These are phyloP conservation scores for Blomia tropicalis DNA, from an alignment of 2,888 invertebrate genomes.

Conservation along the genomic window DNA sequence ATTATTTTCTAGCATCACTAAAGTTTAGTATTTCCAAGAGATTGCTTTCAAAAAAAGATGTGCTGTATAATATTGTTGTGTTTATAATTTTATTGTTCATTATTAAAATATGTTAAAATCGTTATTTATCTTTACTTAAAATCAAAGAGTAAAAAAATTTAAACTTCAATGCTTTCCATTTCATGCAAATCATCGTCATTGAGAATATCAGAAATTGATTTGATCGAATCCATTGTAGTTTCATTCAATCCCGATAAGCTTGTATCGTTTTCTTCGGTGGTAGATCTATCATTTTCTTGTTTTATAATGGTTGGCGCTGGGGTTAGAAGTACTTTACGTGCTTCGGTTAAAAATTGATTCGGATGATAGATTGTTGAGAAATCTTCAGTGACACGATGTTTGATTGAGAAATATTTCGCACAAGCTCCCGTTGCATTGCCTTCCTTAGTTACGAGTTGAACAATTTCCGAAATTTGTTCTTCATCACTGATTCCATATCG, in stretches of 20 bases:
- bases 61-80: not conserved
- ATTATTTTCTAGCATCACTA: too few species aligned
- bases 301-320: too few species aligned
- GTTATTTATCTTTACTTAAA: not conserved
- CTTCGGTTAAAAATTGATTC: conserved; percentile 45
- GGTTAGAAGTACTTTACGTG: too few species aligned
- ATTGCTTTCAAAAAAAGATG: too few species aligned
- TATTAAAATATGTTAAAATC: not conserved
- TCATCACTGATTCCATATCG: conserved; percentile 35
- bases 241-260: not conserved
- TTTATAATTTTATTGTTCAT: too few species aligned
- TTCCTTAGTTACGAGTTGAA: conserved; percentile 3
- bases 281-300: too few species aligned
- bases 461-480: conserved; percentile 14
- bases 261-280: not conserved
- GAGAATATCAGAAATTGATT: not conserved
- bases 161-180: too few species aligned
- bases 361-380: conserved; percentile 66
- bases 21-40: too few species aligned
- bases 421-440: conserved; percentile 49
- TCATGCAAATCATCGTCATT: not conserved
- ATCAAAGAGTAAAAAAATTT: not conserved
- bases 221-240: not conserved
- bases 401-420: conserved; percentile 54
- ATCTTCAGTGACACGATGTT: conserved; percentile 34